phyloP scores from a whole-genome alignment of 2,888 invertebrate genomes.

The Meghimatium bilineatum region DNA sequence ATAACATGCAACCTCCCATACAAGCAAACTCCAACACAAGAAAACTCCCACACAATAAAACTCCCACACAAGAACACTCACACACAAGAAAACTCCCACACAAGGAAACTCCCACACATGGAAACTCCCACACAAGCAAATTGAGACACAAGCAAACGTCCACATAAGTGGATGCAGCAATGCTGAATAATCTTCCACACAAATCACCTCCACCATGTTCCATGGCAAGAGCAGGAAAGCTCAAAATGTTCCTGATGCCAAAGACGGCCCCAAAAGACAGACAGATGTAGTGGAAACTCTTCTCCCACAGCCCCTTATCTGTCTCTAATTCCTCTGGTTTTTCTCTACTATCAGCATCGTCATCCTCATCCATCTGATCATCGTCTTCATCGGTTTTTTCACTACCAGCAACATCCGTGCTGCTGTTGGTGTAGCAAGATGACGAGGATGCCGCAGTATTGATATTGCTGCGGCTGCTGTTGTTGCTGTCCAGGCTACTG shows the following conservation, averaged over 20 bases:
- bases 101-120: not conserved
- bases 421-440: slow-evolving; percentile 45
- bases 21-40: no score
- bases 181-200: not conserved
- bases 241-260: slow-evolving; percentile 79
- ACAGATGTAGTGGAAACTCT: slow-evolving; percentile 79
- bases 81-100: not conserved
- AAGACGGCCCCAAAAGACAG: slow-evolving; percentile 81
- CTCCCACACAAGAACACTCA: not conserved
- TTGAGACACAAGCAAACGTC: not conserved
- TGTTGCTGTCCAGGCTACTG: slow-evolving; percentile 45
- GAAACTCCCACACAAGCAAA: not conserved
- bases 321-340: slow-evolving; percentile 64
- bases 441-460: slow-evolving; percentile 35
- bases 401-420: slow-evolving; percentile 40
- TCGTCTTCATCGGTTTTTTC: slow-evolving; percentile 39
- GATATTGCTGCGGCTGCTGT: slow-evolving; percentile 47
- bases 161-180: no score
- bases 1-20: no score
- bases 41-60: no score
- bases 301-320: slow-evolving; percentile 76
- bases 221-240: slow-evolving; percentile 85
- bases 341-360: slow-evolving; percentile 35
- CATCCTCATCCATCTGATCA: slow-evolving; percentile 47
- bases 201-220: slow-evolving; percentile 72